Percentiles rank a stretch among this genome's conserved stretches.
These are phyloP conservation scores for Chironomus striatipennis DNA, from an alignment of 1,140 invertebrate species.

Conservation along the genomic window DNA sequence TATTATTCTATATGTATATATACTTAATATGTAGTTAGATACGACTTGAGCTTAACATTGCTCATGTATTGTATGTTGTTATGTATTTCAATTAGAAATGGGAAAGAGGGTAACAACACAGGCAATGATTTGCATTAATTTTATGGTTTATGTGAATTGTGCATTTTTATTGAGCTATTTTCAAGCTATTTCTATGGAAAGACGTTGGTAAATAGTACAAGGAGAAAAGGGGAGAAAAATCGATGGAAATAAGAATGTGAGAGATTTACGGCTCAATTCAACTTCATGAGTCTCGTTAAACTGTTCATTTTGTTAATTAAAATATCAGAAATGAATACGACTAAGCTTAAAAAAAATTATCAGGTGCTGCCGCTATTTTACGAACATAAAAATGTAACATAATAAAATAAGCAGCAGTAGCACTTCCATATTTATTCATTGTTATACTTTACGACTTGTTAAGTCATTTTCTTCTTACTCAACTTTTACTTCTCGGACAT, in stretches of 20 bases:
- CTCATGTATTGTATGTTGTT: not conserved
- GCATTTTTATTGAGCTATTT: not conserved
- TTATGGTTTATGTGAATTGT: conserved; percentile 6
- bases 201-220: not conserved
- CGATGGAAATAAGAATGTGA: conserved; percentile 12
- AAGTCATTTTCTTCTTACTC: not conserved
- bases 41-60: too few relatives aligned
- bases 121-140: conserved; percentile 13
- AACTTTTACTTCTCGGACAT: not conserved
- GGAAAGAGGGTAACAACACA: conserved; percentile 5
- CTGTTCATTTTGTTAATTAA: conserved; percentile 4
- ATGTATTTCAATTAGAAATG: conserved; percentile 4
- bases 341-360: too few relatives aligned
- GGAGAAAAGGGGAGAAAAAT: not conserved
- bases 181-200: too few relatives aligned
- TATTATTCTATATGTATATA: too few relatives aligned
- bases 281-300: not conserved
- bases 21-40: too few relatives aligned
- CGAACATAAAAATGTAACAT: too few relatives aligned
- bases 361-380: too few relatives aligned
- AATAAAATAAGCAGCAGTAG: not conserved
- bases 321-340: not conserved
- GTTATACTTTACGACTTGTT: not conserved
- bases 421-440: not conserved
- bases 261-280: not conserved